These are phyloP conservation scores for Lanius ludovicianus DNA, from an alignment of 2,113 vertebrate species.

Conservation along the genomic window DNA sequence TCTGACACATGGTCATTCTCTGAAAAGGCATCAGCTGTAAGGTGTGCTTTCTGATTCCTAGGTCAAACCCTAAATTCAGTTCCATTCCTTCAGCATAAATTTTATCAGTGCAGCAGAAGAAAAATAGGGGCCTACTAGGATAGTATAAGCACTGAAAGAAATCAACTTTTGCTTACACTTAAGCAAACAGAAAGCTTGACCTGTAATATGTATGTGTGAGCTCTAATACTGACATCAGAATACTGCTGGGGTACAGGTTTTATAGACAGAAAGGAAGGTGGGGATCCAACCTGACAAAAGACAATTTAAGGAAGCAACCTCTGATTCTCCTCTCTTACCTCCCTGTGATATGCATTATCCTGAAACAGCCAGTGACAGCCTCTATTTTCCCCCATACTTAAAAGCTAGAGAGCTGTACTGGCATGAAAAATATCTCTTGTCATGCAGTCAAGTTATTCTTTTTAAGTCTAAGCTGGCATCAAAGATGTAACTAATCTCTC, in stretches of 20 bases:
- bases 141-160: neutral
- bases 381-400: neutral
- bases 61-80: neutral
- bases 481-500: conserved; percentile 20
- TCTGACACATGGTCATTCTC: neutral
- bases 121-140: neutral
- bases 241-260: neutral
- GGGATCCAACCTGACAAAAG: neutral
- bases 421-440: neutral
- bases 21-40: neutral
- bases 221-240: neutral
- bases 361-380: neutral
- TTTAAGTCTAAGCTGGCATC: conserved; percentile 15
- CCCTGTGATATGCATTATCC: neutral
- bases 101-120: neutral
- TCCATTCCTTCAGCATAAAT: neutral
- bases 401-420: neutral
- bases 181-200: neutral
- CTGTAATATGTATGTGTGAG: neutral
- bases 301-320: neutral
- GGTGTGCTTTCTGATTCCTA: neutral
- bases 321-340: neutral
- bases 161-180: neutral
- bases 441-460: neutral
- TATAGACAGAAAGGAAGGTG: neutral